phyloP scores from a whole-genome alignment of 1,140 invertebrate species.

The Aleiodes sp. region DNA sequence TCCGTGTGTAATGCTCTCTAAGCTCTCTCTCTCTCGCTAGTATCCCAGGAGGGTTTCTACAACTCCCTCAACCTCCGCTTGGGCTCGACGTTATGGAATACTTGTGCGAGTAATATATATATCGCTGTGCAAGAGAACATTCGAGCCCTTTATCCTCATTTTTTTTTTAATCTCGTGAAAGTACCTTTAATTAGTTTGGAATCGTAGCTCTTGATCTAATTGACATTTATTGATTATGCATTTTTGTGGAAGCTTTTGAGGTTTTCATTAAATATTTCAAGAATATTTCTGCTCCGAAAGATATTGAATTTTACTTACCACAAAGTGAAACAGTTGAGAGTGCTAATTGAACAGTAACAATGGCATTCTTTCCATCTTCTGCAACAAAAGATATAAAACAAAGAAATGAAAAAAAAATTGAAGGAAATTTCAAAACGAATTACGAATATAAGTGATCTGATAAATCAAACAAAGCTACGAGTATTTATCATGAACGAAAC shows the following conservation, averaged over 20 bases:
- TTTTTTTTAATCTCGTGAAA: not conserved
- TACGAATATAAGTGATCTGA: not conserved
- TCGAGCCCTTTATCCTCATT: not conserved
- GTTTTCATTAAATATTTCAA: too few relatives aligned
- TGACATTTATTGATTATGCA: slow-evolving; percentile 15
- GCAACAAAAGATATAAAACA: not conserved
- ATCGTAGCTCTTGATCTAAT: slow-evolving; percentile 37
- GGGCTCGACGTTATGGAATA: slow-evolving; percentile 14
- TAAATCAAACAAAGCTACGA: not conserved
- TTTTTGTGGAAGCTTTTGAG: too few relatives aligned
- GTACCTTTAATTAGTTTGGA: slow-evolving; percentile 41
- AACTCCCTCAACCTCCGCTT: slow-evolving; percentile 1
- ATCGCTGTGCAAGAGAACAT: slow-evolving; percentile 6
- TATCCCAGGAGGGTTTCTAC: slow-evolving; percentile 4
- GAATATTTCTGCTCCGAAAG: too few relatives aligned
- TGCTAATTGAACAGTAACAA: not conserved
- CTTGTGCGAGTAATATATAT: slow-evolving; percentile 31
- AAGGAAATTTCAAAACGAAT: too few relatives aligned
- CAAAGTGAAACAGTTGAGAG: not conserved
- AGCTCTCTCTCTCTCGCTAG: slow-evolving; percentile 29
- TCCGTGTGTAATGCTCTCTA: slow-evolving; percentile 4
- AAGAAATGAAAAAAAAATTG: not conserved
- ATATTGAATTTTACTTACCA: slow-evolving; percentile 19
- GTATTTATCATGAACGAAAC: not conserved
- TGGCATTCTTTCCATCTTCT: not conserved